Conservation (phyloP, 2,113 vertebrate genomes). For the Crotalus horridus region DNA sequence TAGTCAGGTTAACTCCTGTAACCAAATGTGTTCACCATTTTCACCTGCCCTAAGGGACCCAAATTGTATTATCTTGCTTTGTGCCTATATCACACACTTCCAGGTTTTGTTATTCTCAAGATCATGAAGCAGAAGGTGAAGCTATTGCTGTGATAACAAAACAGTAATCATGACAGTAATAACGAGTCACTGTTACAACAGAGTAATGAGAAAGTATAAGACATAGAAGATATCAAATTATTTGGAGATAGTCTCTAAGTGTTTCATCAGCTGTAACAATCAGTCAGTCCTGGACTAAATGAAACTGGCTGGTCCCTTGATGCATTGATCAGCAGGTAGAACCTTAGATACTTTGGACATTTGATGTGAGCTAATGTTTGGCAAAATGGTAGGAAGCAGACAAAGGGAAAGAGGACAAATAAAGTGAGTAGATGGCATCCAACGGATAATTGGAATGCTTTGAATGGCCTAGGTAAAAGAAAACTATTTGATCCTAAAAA, state of each 20-base stretch:
- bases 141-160: background rate
- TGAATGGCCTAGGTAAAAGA: background rate
- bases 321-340: background rate
- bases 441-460: background rate
- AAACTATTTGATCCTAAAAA: background rate
- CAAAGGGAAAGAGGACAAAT: background rate
- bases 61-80: background rate
- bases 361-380: background rate
- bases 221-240: background rate
- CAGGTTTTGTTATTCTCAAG: background rate
- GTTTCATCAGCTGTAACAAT: background rate
- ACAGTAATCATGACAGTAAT: background rate
- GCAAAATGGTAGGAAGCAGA: background rate
- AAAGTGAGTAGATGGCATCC: background rate
- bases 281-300: background rate
- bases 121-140: background rate
- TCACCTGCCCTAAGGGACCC: background rate
- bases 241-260: background rate
- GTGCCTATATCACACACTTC: background rate
- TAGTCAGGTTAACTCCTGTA: background rate
- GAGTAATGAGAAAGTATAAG: background rate
- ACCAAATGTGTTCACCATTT: background rate
- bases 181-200: background rate
- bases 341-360: background rate
- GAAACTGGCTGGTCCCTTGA: background rate